Evolutionary conservation across 2,113 vertebrate genomes (phyloP).

Genomic region (Mesoclemmys tuberculata): DNA sequence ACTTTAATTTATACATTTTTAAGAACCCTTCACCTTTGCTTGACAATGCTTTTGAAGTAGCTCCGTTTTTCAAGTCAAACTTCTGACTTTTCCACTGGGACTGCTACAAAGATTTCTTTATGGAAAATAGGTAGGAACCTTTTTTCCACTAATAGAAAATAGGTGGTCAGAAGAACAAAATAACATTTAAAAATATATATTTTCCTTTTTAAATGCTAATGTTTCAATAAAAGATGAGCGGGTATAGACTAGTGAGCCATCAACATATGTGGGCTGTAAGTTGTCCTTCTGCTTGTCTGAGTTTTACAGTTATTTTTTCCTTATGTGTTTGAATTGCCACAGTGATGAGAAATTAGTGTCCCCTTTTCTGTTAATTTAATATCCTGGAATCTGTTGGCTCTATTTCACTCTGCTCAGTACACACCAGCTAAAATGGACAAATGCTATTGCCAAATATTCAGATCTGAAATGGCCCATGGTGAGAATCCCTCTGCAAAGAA

Average conservation of each 20-base stretch:
- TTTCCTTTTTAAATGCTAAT: neutral
- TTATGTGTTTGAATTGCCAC: neutral
- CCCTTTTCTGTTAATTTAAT: conserved; percentile 3
- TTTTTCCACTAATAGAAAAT: conserved; percentile 34
- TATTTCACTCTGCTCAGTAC: neutral
- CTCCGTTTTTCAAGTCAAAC: conserved; percentile 81
- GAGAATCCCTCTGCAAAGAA: neutral
- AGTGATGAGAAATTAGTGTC: neutral
- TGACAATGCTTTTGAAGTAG: conserved; percentile 84
- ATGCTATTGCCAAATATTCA: neutral
- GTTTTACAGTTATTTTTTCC: neutral
- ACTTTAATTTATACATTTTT: conserved; percentile 71
- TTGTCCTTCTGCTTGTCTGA: neutral
- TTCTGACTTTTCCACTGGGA: conserved; percentile 79
- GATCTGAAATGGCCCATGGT: conserved; percentile 35
- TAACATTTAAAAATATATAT: neutral
- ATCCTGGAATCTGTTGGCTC: neutral
- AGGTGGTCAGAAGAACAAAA: conserved; percentile 46
- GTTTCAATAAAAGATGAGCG: conserved; percentile 7
- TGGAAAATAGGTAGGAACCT: conserved; percentile 66
- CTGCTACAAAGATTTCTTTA: conserved; percentile 76
- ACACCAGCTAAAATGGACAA: neutral
- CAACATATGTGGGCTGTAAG: neutral
- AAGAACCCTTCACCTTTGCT: conserved; percentile 69
- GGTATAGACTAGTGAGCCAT: neutral